Evolutionary conservation across 2,888 invertebrate genomes (phyloP), one percentile per base, ranked within the genome.

Genomic region (Caenorhabditis sp.): DNA sequence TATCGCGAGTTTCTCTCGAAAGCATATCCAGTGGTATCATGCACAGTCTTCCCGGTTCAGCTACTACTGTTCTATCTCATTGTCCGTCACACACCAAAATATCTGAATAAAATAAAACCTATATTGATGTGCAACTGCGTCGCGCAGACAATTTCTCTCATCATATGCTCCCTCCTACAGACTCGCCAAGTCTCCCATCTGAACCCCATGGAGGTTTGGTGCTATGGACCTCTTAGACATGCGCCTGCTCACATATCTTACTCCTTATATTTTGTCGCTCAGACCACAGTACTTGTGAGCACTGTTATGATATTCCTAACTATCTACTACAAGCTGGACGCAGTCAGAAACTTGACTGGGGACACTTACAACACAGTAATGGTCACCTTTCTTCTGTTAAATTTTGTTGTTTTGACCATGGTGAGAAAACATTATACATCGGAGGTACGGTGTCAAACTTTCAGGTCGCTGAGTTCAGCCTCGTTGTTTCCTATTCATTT

Each of bases 121-220:
- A n/a, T 74, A 0, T 12, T 74, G 0, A 7, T 54, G 6, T 28
- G 22, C 31, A 74, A 63, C 2, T 54, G 63, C 19, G 6, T 41
- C 1, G 14, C n/a, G 10, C 73, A 74, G 28, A 28, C 47, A n/a
- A 28, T 44, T 14, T 54, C 63, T 4, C 19, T 61, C 0, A n/a
- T 54, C 5, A 28, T 35, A 7, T 38, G 38, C 3, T 63, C 47
- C 28, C 22, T 64, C 7, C 16, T 54, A 1, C 73, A 74, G 64
- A 28, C 51, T 16, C 35, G 73, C 2, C 73, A 74, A 56, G 73
- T 74, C 8, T 74, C 73, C 19, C 38, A 44, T 19, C 38, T 64
- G 54, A 64, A 38, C 3, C 73, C 73, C 7, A 54, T 74, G 4
- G 61, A 74, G 54, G 16, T 74, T 2, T 74, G 73, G 73, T 54